Evolutionary conservation across 2,113 vertebrate species (phyloP).

Genomic region (Smithornis capensis): DNA sequence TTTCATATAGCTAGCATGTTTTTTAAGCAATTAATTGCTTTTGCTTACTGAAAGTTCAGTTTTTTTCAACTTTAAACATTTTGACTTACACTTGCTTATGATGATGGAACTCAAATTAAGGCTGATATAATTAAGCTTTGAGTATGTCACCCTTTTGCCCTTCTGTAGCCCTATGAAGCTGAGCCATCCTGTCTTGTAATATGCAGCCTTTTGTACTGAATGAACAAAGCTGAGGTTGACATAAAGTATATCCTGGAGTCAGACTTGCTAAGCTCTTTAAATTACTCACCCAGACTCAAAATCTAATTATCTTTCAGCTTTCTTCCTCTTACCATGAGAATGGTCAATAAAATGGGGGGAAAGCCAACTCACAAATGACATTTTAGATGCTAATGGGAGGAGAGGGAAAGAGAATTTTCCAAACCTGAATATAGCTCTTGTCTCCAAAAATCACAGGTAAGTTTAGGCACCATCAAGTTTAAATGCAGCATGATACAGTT

Average conservation of each 20-base stretch:
- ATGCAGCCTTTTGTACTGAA: neutral
- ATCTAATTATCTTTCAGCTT: conserved; percentile 47
- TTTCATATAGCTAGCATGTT: neutral
- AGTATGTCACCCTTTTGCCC: neutral
- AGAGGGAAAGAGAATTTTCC: neutral
- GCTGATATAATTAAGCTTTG: neutral
- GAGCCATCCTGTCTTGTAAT: neutral
- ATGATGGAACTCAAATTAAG: neutral
- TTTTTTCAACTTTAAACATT: neutral
- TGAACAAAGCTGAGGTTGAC: conserved; percentile 28
- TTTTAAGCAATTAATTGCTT: neutral
- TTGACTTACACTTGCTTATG: neutral
- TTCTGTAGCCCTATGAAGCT: neutral
- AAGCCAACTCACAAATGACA: neutral
- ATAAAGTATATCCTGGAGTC: conserved; percentile 27
- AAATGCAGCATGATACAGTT: neutral
- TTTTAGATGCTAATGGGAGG: neutral
- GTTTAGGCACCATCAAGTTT: neutral
- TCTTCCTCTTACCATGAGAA: conserved; percentile 1
- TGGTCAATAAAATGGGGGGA: neutral
- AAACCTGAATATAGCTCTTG: neutral
- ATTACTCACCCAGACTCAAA: conserved; percentile 22
- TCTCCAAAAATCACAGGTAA: neutral
- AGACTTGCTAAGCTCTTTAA: conserved; percentile 40
- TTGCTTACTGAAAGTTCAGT: neutral